Evolutionary conservation across 2,113 vertebrate species (phyloP).

Genomic region (Zeus faber): DNA sequence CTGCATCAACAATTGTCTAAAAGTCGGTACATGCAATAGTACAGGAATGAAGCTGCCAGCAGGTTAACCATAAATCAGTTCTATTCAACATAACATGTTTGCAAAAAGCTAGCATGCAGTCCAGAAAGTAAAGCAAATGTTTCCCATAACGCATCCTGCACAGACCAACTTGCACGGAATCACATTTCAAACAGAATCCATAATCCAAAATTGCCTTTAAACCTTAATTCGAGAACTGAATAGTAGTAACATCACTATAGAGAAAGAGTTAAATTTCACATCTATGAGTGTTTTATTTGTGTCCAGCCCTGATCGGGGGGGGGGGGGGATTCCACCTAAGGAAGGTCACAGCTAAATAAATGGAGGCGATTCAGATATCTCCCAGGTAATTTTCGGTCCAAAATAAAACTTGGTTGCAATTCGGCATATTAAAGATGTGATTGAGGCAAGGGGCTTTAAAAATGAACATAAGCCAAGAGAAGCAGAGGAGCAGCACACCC

Average conservation of each 20-base stretch:
- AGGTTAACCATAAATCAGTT: conserved; percentile 48
- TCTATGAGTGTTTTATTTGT: background rate
- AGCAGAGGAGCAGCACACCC: conserved; percentile 57
- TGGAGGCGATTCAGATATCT: conserved; percentile 29
- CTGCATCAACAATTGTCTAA: conserved; percentile 59
- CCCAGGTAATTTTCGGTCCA: conserved; percentile 33
- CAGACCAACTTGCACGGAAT: conserved; percentile 71
- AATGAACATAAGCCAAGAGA: conserved; percentile 48
- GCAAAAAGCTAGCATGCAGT: conserved; percentile 67
- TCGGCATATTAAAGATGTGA: conserved; percentile 39
- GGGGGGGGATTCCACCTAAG: conserved; percentile 62
- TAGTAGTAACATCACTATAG: background rate
- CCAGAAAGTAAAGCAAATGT: conserved; percentile 51
- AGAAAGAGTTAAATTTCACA: background rate
- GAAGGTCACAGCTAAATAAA: conserved; percentile 52
- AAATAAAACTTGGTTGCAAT: conserved; percentile 45
- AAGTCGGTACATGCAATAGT: conserved; percentile 62
- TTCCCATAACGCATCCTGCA: conserved; percentile 52
- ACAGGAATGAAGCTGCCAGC: conserved; percentile 53
- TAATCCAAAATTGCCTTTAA: conserved; percentile 15
- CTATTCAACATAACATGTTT: conserved; percentile 37
- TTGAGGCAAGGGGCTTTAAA: conserved; percentile 37
- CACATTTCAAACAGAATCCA: conserved; percentile 8
- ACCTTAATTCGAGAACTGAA: background rate
- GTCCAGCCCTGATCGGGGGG: too few species aligned